Evolutionary conservation across 2,113 vertebrate genomes (phyloP), one percentile per base, ranked within the genome.

Genomic region (Paracanthobrama guichenoti): DNA sequence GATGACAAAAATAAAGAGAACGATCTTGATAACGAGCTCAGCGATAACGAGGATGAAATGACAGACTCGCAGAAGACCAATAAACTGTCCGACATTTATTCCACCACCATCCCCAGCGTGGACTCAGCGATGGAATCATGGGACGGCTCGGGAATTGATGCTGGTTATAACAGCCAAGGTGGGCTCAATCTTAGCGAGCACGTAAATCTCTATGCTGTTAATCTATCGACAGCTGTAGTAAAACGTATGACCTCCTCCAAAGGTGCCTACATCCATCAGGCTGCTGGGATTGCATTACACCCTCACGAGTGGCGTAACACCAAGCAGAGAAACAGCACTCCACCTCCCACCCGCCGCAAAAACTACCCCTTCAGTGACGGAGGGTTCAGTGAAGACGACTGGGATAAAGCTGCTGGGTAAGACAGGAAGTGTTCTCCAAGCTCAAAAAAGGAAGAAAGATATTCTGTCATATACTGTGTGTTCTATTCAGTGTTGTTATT

Each of bases 41-140:
- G 97, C 0, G 97, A 98, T 79, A 91, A 91, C 0, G 97, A 99
- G 26, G 97, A 99, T 7, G 89, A 90, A 22, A 89, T 96, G 53
- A 95, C 95, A 0, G 97, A 98, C 89, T 96, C 95, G 1, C 96
- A 96, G 89, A 96, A 96, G 91, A 97, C 95, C 8, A 94, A 93
- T 75, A 95, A 95, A 86, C 92, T 96, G 55, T 95, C 96, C 0
- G 94, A 97, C 87, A 94, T 96, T 0, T 96, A 95, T 89, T 97
- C 96, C 1, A 94, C 96, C 2, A 94, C 97, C 3, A 92, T 98
- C 75, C 97, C 96, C 69, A 98, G 97, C 0, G 94, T 97, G 76
- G 98, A 99, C 91, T 98, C 97, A 0, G 96, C 97, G n/a, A 92
- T 98, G 93, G 98, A 99, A 81, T 98, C 97, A 0, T 99, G 98